A percentile compares a stretch with the other conserved stretches of the same genome.
Conservation (phyloP, 92 coral and sea anemone genomes). For the Micromussa lordhowensis region DNA sequence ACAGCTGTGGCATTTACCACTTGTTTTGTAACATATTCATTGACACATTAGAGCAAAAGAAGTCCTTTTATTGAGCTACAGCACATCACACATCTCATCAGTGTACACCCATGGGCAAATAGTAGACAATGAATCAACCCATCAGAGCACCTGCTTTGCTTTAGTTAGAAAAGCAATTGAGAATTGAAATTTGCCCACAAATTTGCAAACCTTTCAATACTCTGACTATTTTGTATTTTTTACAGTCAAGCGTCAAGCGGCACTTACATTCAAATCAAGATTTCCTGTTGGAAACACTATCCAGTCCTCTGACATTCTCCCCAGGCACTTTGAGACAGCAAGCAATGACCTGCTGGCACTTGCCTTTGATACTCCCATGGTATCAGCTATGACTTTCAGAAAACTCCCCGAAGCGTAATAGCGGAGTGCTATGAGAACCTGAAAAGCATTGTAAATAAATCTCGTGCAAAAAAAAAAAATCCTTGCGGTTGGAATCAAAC, state of each 20-base stretch:
- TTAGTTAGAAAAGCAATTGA: too few relatives aligned
- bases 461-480: neutral
- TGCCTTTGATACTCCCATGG: slow-evolving; percentile 28
- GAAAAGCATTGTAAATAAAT: slow-evolving; percentile 3
- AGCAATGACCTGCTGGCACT: slow-evolving; percentile 16
- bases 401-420: slow-evolving; percentile 15
- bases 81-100: too few relatives aligned
- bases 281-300: slow-evolving; percentile 27
- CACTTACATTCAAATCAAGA: slow-evolving; percentile 25
- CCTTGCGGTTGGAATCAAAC: neutral
- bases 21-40: neutral
- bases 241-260: slow-evolving; percentile 9
- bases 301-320: neutral
- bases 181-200: neutral
- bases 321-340: slow-evolving; percentile 10
- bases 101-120: too few relatives aligned
- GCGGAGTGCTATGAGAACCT: slow-evolving; percentile 20
- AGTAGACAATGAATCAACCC: too few relatives aligned
- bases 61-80: too few relatives aligned
- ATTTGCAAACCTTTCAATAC: slow-evolving; percentile 17
- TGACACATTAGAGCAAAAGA: too few relatives aligned
- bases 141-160: too few relatives aligned
- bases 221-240: neutral
- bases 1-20: too few relatives aligned
- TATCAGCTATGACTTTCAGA: slow-evolving; percentile 4